Evolutionary conservation across 2,888 invertebrate genomes (phyloP).

Genomic region (Lymantria dispar): DNA sequence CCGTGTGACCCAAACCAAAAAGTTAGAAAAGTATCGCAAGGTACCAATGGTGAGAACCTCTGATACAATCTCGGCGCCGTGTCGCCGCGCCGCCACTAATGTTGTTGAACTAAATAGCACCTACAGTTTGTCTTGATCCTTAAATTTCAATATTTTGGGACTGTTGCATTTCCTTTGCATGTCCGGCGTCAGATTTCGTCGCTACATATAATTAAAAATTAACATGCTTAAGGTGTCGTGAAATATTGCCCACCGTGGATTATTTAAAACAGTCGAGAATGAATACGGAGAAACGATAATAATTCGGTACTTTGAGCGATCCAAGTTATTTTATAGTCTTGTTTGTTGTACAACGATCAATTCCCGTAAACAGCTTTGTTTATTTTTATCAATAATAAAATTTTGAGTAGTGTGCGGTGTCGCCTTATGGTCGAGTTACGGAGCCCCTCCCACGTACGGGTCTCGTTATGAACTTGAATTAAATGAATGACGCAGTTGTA

Average conservation of each 20-base stretch:
- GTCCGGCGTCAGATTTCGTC: constrained; percentile 56
- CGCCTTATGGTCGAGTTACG: constrained; percentile 37
- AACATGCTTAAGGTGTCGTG: constrained; percentile 60
- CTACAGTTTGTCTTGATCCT: constrained; percentile 47
- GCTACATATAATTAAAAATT: constrained; percentile 69
- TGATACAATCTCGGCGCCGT: constrained; percentile 68
- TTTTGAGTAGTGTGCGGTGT: constrained; percentile 47
- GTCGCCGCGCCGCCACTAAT: constrained; percentile 28
- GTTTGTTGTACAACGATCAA: constrained; percentile 41
- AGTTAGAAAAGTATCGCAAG: constrained; percentile 76
- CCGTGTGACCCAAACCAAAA: constrained; percentile 72
- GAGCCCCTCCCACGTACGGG: constrained; percentile 62
- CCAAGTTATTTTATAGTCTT: constrained; percentile 64
- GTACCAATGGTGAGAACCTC: constrained; percentile 38
- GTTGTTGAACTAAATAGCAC: constrained; percentile 36
- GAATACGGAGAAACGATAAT: constrained; percentile 69
- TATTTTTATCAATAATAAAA: constrained; percentile 55
- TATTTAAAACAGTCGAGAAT: constrained; percentile 50
- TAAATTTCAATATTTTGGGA: constrained; percentile 58
- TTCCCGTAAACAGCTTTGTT: constrained; percentile 45
- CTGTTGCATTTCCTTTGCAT: constrained; percentile 43
- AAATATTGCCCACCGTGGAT: constrained; percentile 68
- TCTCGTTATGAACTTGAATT: constrained; percentile 77
- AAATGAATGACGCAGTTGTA: constrained; percentile 78
- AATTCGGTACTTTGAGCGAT: constrained; percentile 52